phyloP scores from a whole-genome alignment of 2,113 vertebrate species.

The Thunnus thynnus region DNA sequence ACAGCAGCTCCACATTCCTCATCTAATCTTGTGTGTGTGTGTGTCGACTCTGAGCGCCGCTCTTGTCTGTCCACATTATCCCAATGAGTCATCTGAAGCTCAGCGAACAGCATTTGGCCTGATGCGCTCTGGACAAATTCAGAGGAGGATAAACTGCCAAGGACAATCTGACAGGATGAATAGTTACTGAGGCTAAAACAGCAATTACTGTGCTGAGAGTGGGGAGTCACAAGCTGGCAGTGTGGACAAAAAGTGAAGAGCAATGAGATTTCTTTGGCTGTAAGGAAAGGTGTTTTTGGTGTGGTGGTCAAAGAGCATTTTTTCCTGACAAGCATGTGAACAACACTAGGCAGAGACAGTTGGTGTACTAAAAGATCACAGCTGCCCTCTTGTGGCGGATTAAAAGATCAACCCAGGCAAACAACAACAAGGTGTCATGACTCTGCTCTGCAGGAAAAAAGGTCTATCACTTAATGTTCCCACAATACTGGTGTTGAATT shows the following conservation, averaged over 20 bases:
- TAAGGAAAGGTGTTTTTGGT: constrained; percentile 11
- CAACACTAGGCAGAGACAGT: constrained; percentile 28
- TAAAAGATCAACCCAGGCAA: neutral
- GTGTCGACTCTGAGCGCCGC: constrained; percentile 41
- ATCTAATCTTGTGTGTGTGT: constrained; percentile 54
- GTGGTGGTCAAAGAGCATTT: constrained; percentile 14
- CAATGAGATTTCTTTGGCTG: constrained; percentile 9
- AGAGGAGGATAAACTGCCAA: constrained; percentile 64
- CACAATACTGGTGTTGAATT: neutral
- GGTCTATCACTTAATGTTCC: neutral
- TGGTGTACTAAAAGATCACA: constrained; percentile 63
- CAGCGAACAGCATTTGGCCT: constrained; percentile 49
- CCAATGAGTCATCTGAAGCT: constrained; percentile 69
- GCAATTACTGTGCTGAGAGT: constrained; percentile 37
- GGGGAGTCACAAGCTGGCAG: constrained; percentile 6
- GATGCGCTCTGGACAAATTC: constrained; percentile 58
- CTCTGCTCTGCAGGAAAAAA: neutral
- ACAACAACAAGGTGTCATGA: constrained; percentile 2
- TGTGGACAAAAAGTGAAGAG: neutral
- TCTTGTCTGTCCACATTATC: constrained; percentile 66
- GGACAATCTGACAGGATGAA: constrained; percentile 64
- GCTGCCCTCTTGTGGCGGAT: constrained; percentile 80
- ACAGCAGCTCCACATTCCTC: constrained; percentile 49
- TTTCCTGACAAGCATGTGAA: constrained; percentile 42
- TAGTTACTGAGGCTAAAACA: constrained; percentile 34